Evolutionary conservation across 1,140 invertebrate species (phyloP).

Genomic region (Drosophila nannoptera): DNA sequence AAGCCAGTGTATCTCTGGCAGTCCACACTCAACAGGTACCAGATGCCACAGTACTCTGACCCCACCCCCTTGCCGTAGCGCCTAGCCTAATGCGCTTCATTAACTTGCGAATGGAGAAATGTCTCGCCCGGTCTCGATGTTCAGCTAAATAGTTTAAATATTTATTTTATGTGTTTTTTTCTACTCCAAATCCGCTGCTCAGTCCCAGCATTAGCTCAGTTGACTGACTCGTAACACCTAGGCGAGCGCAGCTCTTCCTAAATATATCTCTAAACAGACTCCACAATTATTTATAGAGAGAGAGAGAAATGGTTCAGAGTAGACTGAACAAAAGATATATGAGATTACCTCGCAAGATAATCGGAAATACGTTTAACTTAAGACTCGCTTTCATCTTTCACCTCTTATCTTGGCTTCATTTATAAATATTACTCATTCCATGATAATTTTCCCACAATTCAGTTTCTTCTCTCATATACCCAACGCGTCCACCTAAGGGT

Average conservation of each 20-base stretch:
- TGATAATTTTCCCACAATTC: neutral
- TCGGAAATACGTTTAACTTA: no score
- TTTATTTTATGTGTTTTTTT: constrained; percentile 36
- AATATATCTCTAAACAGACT: no score
- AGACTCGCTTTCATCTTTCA: neutral
- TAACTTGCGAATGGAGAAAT: constrained; percentile 52
- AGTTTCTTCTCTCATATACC: neutral
- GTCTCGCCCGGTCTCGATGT: constrained; percentile 29
- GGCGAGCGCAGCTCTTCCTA: no score
- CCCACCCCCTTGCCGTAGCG: neutral
- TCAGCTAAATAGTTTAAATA: constrained; percentile 38
- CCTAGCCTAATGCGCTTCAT: constrained; percentile 56
- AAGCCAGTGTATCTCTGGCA: neutral
- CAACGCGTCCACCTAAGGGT: constrained; percentile 30
- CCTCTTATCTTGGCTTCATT: neutral
- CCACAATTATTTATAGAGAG: no score
- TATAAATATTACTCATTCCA: neutral
- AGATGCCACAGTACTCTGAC: no score
- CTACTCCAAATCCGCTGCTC: constrained; percentile 19
- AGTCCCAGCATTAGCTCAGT: constrained; percentile 3
- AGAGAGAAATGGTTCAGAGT: no score
- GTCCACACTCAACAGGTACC: no score
- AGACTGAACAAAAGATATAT: no score
- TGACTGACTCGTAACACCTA: constrained; percentile 12
- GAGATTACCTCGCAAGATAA: no score